Percentiles rank a stretch among this genome's conserved stretches.
Evolutionary conservation across 2,797 vertebrate species (phyloP).

Genomic region (Pitangus sulphuratus): DNA sequence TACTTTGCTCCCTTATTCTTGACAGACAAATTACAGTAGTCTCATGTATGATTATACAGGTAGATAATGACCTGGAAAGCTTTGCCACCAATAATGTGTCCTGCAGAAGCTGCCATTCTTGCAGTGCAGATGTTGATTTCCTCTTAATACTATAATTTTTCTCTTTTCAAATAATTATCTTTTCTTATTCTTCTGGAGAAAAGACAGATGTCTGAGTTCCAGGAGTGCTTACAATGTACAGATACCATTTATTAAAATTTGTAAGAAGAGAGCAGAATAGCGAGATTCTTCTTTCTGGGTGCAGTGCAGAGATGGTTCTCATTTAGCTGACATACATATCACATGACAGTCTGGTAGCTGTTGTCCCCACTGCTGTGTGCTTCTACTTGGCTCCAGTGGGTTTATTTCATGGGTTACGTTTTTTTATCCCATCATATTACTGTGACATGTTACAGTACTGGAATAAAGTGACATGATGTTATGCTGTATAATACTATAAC

Average conservation of each 20-base stretch:
- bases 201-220: background rate
- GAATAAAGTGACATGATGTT: background rate
- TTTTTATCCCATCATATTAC: background rate
- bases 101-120: background rate
- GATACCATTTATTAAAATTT: background rate
- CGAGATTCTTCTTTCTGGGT: background rate
- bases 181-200: background rate
- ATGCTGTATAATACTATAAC: background rate
- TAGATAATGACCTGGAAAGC: background rate
- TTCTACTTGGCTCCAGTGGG: background rate
- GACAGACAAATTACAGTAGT: background rate
- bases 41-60: background rate
- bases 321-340: background rate
- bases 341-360: background rate
- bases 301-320: background rate
- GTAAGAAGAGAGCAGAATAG: background rate
- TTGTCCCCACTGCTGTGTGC: background rate
- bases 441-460: slow-evolving; percentile 4
- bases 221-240: background rate
- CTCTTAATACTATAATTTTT: background rate
- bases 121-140: background rate
- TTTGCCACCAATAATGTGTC: background rate
- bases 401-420: slow-evolving; percentile 2
- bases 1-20: background rate
- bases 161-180: background rate